These are phyloP conservation scores for Basileuterus tristriatus DNA, from an alignment of 2,797 vertebrate genomes.

Conservation along the genomic window DNA sequence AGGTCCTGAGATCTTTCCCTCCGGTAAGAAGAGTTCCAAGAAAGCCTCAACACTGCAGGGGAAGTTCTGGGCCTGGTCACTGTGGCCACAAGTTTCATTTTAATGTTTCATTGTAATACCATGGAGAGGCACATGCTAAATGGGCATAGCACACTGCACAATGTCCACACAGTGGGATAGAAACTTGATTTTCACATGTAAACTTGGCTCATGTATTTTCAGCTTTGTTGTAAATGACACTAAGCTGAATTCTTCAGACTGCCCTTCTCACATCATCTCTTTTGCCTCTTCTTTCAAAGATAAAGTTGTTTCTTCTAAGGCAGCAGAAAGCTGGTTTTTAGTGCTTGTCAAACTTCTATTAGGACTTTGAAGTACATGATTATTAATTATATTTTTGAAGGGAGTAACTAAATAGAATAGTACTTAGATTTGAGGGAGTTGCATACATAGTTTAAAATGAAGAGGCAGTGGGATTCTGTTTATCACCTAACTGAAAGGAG, in stretches of 20 bases:
- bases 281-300: not conserved
- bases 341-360: not conserved
- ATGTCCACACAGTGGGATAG: not conserved
- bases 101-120: not conserved
- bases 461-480: not conserved
- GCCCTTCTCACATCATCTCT: not conserved
- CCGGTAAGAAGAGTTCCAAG: conserved; percentile 77
- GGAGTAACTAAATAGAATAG: not conserved
- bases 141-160: not conserved
- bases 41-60: not conserved
- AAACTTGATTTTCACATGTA: not conserved
- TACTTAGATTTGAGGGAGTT: not conserved
- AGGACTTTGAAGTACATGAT: not conserved
- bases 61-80: not conserved
- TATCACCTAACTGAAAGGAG: not conserved
- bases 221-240: not conserved
- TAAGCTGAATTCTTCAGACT: not conserved
- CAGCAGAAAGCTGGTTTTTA: not conserved
- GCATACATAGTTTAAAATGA: not conserved
- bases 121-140: fast-evolving
- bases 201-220: not conserved
- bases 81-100: not conserved
- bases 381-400: not conserved
- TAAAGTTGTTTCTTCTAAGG: not conserved
- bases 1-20: conserved; percentile 94